Conservation (phyloP, 2,888 invertebrate species). For the Acanthococcus lagerstroemiae region DNA sequence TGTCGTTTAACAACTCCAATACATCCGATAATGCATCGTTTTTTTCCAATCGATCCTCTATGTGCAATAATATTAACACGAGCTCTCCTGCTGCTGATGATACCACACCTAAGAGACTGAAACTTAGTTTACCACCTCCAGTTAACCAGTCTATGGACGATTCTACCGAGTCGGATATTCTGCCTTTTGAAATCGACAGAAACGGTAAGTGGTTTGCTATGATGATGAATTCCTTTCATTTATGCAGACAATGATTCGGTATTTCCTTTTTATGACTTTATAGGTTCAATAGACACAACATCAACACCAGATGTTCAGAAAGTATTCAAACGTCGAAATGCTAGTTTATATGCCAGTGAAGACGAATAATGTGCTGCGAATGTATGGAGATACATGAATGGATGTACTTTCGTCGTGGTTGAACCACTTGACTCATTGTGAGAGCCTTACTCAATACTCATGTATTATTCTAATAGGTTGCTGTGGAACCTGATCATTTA, state of each 20-base stretch:
- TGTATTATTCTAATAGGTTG: no score
- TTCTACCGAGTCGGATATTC: background rate
- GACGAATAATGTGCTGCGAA: background rate
- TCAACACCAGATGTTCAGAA: background rate
- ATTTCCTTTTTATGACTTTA: no score
- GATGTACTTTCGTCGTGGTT: no score
- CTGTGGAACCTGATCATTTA: no score
- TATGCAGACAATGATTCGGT: no score
- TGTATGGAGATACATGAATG: no score
- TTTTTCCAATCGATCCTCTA: background rate
- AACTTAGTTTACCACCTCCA: constrained; percentile 8
- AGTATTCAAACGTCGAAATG: background rate
- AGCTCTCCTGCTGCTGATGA: background rate
- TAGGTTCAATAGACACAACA: background rate
- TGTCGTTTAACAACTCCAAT: background rate
- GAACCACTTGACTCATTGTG: no score
- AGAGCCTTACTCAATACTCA: no score
- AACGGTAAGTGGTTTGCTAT: constrained; percentile 7
- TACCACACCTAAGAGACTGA: background rate
- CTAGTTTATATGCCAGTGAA: background rate
- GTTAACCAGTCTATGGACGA: background rate
- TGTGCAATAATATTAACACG: background rate
- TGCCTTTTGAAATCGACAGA: constrained; percentile 14
- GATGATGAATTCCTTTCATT: no score
- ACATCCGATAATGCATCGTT: background rate